Evolutionary conservation across 2,888 invertebrate species (phyloP).

Genomic region (Tetheella fluctuosa): DNA sequence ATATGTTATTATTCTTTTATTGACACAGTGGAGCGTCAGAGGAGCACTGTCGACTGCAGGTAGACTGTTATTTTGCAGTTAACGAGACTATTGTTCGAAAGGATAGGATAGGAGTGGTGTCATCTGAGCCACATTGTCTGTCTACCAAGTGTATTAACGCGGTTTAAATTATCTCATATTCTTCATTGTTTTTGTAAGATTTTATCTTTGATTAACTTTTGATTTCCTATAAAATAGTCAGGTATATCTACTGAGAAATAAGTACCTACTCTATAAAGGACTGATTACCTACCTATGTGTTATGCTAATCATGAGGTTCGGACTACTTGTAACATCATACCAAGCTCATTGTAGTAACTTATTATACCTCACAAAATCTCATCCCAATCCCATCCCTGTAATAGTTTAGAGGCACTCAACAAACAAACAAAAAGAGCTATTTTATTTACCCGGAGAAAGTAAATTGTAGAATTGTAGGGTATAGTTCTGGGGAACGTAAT

Average conservation of each 20-base stretch:
- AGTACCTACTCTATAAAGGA: too few relatives aligned
- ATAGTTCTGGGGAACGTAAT: constrained; percentile 34
- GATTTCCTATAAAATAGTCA: too few relatives aligned
- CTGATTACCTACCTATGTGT: too few relatives aligned
- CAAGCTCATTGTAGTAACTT: too few relatives aligned
- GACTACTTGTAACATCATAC: too few relatives aligned
- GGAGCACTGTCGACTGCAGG: constrained; percentile 40
- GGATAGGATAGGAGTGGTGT: constrained; percentile 58
- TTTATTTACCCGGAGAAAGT: constrained; percentile 58
- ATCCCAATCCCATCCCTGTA: too few relatives aligned
- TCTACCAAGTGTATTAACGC: constrained; percentile 60
- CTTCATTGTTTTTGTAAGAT: constrained; percentile 46
- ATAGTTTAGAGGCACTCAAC: constrained; percentile 30
- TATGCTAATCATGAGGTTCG: too few relatives aligned
- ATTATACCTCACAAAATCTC: too few relatives aligned
- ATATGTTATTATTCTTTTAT: constrained; percentile 22
- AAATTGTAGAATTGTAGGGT: constrained; percentile 39
- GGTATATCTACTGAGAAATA: too few relatives aligned
- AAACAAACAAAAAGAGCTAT: constrained; percentile 48
- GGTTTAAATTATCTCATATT: constrained; percentile 35
- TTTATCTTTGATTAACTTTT: neutral
- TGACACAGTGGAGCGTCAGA: constrained; percentile 44
- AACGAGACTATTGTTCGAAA: constrained; percentile 72
- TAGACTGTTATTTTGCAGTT: constrained; percentile 70
- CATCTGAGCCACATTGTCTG: constrained; percentile 69